Percentiles rank a stretch among this genome's conserved stretches.
phyloP scores from a whole-genome alignment of 1,140 invertebrate genomes.

The Lepidurus packardi region DNA sequence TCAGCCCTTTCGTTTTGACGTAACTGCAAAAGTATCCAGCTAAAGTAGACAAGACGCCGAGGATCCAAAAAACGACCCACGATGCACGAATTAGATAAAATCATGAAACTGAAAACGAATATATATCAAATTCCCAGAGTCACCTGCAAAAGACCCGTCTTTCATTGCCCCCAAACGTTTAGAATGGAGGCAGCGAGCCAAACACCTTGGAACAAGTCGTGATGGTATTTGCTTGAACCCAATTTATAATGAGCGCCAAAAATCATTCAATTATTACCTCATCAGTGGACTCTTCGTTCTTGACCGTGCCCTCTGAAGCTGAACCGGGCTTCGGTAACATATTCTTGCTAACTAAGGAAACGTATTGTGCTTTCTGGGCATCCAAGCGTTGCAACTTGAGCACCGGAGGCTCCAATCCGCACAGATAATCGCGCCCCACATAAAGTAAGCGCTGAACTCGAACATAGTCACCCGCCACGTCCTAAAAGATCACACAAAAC shows the following conservation, averaged over 20 bases:
- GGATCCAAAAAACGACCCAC: background rate
- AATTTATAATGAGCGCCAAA: no score
- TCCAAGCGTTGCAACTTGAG: constrained; percentile 63
- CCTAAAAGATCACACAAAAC: constrained; percentile 44
- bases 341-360: constrained; percentile 59
- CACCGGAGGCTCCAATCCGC: constrained; percentile 80
- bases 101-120: background rate
- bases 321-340: constrained; percentile 37
- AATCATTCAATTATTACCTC: background rate
- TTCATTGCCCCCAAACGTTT: no score
- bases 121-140: background rate
- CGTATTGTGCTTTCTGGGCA: constrained; percentile 58
- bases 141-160: background rate
- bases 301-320: background rate
- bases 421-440: constrained; percentile 79
- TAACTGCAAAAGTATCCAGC: background rate
- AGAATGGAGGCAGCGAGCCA: no score
- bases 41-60: background rate
- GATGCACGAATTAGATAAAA: background rate
- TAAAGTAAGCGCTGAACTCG: constrained; percentile 69
- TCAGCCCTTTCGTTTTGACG: background rate
- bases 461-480: constrained; percentile 64
- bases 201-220: no score
- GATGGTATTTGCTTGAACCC: no score
- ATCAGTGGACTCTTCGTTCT: background rate